phyloP scores from a whole-genome alignment of 2,888 invertebrate genomes.

The Metacarcinus magister region DNA sequence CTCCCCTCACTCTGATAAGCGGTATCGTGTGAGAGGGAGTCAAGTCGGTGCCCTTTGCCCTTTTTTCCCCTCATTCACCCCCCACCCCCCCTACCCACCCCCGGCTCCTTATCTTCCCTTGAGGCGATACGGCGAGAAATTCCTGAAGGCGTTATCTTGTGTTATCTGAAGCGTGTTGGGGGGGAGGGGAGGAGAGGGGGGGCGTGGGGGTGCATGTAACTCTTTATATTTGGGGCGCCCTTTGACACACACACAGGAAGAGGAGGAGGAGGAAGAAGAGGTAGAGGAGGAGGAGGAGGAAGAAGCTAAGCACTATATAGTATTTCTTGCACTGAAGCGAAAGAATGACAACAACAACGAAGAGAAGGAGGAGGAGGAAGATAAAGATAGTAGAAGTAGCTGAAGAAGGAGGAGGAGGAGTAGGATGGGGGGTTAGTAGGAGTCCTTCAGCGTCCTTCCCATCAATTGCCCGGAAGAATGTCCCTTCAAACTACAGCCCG shows the following conservation, averaged over 20 bases:
- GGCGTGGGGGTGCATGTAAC: background rate
- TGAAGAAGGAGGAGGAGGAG: background rate
- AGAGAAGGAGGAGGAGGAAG: background rate
- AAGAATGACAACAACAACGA: too few species aligned
- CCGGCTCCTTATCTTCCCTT: background rate
- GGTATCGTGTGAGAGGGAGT: too few species aligned
- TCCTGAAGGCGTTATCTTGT: background rate
- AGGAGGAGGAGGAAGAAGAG: too few species aligned
- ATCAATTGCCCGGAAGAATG: background rate
- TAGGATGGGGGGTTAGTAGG: background rate
- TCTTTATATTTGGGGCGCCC: background rate
- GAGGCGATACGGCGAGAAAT: slow-evolving; percentile 22
- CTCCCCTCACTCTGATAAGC: too few species aligned
- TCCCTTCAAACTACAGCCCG: background rate
- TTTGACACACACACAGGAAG: background rate
- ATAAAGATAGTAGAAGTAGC: too few species aligned
- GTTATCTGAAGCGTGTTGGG: background rate
- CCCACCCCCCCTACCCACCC: too few species aligned
- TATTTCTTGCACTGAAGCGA: too few species aligned
- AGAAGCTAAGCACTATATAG: background rate
- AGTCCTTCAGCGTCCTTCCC: background rate
- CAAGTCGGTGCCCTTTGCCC: too few species aligned
- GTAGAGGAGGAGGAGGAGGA: background rate
- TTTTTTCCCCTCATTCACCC: too few species aligned
- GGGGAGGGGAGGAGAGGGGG: background rate